Conservation (phyloP, 2,888 invertebrate genomes). For the Drosophila picticornis region DNA sequence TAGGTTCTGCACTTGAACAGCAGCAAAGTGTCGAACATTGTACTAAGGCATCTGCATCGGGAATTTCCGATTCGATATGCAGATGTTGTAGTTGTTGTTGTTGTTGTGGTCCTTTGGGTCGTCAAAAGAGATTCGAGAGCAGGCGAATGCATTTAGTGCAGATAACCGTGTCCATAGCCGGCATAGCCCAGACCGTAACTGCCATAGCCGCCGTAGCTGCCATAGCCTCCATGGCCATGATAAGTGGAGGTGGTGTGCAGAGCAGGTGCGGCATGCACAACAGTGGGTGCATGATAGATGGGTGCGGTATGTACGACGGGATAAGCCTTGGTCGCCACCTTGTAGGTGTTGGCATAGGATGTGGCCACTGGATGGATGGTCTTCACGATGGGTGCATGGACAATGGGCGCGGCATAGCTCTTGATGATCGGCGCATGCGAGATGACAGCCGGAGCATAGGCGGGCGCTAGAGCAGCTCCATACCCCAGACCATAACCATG, state of each 20-base stretch:
- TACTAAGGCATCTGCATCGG: conserved; percentile 41
- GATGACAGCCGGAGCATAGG: conserved; percentile 78
- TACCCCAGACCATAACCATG: conserved; percentile 63
- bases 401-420: conserved; percentile 80
- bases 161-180: conserved; percentile 66
- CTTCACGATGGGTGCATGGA: conserved; percentile 80
- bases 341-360: conserved; percentile 84
- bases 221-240: conserved; percentile 72
- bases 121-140: conserved; percentile 41
- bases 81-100: conserved; percentile 23
- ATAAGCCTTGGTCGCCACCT: conserved; percentile 82
- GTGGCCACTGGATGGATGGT: conserved; percentile 82
- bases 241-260: conserved; percentile 82
- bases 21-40: conserved; percentile 61
- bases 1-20: conserved; percentile 61
- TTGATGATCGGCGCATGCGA: conserved; percentile 78
- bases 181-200: no score
- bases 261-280: conserved; percentile 78
- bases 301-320: conserved; percentile 82
- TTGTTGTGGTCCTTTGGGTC: conserved; percentile 33
- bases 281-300: conserved; percentile 75
- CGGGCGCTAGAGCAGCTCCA: conserved; percentile 75
- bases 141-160: conserved; percentile 66
- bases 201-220: conserved; percentile 52
- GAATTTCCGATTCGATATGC: conserved; percentile 15